Conservation (phyloP, 2,888 invertebrate genomes). For the Drosophila meridiana region DNA sequence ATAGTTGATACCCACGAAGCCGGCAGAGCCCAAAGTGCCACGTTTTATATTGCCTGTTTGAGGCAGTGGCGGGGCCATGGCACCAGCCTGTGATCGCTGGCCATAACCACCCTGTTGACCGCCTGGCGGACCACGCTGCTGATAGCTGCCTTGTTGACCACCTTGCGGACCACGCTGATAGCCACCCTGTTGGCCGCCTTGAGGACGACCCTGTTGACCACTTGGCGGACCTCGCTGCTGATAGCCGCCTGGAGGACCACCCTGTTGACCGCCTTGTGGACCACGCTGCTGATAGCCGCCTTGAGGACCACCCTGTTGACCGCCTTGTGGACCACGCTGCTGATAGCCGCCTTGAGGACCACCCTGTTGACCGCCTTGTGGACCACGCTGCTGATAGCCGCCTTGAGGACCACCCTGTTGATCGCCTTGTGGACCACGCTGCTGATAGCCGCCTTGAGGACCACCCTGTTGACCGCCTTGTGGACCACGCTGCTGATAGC, state of each 20-base stretch:
- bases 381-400: background rate
- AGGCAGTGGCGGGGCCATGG: constrained; percentile 18
- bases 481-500: constrained; percentile 9
- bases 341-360: background rate
- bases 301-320: background rate
- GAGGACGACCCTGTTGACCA: background rate
- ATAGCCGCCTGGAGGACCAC: background rate
- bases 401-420: background rate
- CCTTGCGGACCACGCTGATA: background rate
- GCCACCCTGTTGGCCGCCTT: constrained; percentile 2
- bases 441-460: background rate
- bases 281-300: background rate
- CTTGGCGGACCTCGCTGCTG: constrained; percentile 7
- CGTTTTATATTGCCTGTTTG: constrained; percentile 58
- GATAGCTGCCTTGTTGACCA: constrained; percentile 1
- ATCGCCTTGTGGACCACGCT: constrained; percentile 3
- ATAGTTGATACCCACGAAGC: constrained; percentile 88
- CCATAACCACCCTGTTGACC: background rate
- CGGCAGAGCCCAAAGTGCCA: constrained; percentile 84
- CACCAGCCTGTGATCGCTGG: constrained; percentile 4
- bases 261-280: background rate
- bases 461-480: constrained; percentile 7
- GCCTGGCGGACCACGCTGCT: constrained; percentile 7
- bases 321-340: background rate
- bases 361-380: background rate